Conservation (phyloP, 1,140 invertebrate genomes). For the Atta texana region DNA sequence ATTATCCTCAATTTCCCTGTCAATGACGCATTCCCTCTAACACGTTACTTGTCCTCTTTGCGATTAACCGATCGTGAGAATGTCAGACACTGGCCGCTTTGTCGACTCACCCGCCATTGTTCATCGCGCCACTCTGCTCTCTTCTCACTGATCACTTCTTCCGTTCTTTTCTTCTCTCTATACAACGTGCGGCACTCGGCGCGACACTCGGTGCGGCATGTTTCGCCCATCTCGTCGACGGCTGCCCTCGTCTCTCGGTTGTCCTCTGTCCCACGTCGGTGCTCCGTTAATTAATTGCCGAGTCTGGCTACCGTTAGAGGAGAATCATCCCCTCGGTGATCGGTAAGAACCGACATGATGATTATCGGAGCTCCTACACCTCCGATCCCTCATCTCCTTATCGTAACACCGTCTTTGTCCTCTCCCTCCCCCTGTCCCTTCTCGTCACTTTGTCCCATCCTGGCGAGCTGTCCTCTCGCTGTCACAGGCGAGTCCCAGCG, state of each 20-base stretch:
- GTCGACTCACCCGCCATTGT: slow-evolving; percentile 50
- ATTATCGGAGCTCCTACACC: slow-evolving; percentile 17
- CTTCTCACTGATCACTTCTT: background rate
- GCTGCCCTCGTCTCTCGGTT: background rate
- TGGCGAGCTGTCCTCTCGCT: slow-evolving; percentile 27
- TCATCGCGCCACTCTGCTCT: slow-evolving; percentile 1
- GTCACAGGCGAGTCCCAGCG: slow-evolving; percentile 23
- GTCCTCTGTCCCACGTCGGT: background rate
- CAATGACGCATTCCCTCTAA: background rate
- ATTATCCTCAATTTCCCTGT: background rate
- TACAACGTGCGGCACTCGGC: background rate
- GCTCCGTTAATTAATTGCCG: slow-evolving; percentile 49
- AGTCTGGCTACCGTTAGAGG: background rate
- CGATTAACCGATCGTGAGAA: slow-evolving; percentile 14
- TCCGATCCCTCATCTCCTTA: background rate
- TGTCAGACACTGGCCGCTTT: slow-evolving; percentile 21
- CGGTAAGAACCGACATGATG: slow-evolving; percentile 44
- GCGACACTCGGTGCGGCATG: too few species aligned
- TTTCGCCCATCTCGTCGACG: slow-evolving; percentile 1
- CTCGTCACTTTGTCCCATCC: background rate
- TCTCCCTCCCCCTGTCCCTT: background rate
- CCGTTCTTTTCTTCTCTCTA: background rate
- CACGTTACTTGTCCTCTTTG: background rate
- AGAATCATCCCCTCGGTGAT: slow-evolving; percentile 46
- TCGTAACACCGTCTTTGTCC: background rate